These are phyloP conservation scores for Lumbricus terrestris DNA, from an alignment of 2,888 invertebrate genomes.

Conservation along the genomic window DNA sequence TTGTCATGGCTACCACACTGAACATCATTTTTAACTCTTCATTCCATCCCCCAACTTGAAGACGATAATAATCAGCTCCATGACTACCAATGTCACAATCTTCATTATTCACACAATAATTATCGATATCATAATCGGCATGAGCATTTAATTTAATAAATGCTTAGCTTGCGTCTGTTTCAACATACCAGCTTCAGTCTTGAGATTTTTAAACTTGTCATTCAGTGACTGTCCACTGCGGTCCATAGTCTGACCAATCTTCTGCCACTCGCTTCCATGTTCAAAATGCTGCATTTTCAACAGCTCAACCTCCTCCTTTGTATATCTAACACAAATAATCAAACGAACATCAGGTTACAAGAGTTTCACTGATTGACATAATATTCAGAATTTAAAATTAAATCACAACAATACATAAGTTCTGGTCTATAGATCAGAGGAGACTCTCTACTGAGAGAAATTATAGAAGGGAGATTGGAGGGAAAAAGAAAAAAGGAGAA, in stretches of 20 bases:
- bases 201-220: neutral
- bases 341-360: neutral
- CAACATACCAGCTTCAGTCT: conserved; percentile 4
- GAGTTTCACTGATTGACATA: neutral
- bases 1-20: neutral
- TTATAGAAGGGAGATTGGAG: too few relatives aligned
- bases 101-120: neutral
- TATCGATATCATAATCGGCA: neutral
- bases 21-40: neutral
- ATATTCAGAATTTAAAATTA: neutral
- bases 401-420: neutral
- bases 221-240: conserved; percentile 9
- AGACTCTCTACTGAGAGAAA: neutral
- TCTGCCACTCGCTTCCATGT: conserved; percentile 20
- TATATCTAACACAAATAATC: conserved; percentile 5
- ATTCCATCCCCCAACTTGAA: neutral
- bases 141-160: neutral
- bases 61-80: too few relatives aligned
- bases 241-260: conserved; percentile 19
- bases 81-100: too few relatives aligned
- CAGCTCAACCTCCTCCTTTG: conserved; percentile 8
- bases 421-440: neutral
- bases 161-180: neutral
- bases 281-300: neutral
- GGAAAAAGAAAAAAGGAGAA: neutral